Conservation (phyloP, 2,113 vertebrate genomes). For the Aptenodytes patagonicus region DNA sequence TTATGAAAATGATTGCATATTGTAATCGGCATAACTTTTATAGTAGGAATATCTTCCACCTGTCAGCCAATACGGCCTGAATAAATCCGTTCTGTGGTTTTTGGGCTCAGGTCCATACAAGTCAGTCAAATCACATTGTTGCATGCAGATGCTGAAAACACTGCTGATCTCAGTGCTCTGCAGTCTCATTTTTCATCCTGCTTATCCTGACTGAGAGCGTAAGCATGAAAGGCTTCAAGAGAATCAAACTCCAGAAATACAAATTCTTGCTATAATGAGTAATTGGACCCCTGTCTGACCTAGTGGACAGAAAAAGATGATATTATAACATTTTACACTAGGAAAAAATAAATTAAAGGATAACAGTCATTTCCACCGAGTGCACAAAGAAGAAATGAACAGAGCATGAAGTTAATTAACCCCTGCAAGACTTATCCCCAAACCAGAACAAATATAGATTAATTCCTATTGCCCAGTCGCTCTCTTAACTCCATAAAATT, state of each 20-base stretch:
- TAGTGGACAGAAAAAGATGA: neutral
- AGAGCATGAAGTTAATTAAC: neutral
- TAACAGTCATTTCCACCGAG: neutral
- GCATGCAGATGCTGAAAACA: slow-evolving; percentile 22
- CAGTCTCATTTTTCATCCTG: neutral
- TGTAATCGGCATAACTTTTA: neutral
- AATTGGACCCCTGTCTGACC: neutral
- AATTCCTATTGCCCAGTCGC: neutral
- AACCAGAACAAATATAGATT: neutral
- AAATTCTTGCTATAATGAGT: neutral
- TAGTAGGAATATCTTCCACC: neutral
- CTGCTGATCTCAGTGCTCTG: neutral
- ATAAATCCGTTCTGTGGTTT: neutral
- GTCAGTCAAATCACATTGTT: neutral
- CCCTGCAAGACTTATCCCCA: neutral
- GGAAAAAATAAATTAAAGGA: neutral
- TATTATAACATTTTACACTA: neutral
- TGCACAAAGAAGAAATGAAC: neutral
- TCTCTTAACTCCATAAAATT: neutral
- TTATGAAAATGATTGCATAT: neutral
- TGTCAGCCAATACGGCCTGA: neutral
- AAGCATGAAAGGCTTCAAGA: neutral
- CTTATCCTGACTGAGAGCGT: neutral
- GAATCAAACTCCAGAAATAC: neutral
- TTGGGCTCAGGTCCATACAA: neutral